These are phyloP conservation scores for Gryllus bimaculatus DNA, from an alignment of 1,140 invertebrate genomes.

Conservation along the genomic window DNA sequence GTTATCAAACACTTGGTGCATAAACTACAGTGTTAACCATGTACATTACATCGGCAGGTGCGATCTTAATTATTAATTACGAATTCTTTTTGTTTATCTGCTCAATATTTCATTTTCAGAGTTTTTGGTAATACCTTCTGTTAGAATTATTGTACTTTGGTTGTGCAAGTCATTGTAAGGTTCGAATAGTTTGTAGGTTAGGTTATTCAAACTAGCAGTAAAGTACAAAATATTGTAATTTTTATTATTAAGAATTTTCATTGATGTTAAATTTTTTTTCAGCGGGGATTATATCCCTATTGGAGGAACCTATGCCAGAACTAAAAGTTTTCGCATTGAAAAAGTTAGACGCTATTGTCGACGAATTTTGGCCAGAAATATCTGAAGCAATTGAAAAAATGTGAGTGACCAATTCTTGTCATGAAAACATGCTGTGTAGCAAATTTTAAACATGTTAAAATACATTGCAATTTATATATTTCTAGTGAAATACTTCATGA, in stretches of 20 bases:
- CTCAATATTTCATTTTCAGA: constrained; percentile 7
- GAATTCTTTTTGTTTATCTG: not conserved
- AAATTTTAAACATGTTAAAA: not conserved
- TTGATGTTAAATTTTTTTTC: constrained; percentile 34
- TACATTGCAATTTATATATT: constrained; percentile 10
- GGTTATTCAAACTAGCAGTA: not conserved
- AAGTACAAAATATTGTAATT: too few relatives aligned
- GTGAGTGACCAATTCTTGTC: constrained; percentile 38
- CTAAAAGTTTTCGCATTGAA: constrained; percentile 86
- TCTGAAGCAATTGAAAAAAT: constrained; percentile 97
- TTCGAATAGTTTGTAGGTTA: not conserved
- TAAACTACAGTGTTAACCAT: not conserved
- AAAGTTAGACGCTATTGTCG: constrained; percentile 87
- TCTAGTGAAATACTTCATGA: constrained; percentile 87
- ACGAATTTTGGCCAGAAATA: constrained; percentile 98
- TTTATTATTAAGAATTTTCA: not conserved
- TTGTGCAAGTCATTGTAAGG: constrained; percentile 12
- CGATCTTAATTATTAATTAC: not conserved
- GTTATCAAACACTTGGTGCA: constrained; percentile 14
- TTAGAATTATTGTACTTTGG: constrained; percentile 11
- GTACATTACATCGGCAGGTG: not conserved
- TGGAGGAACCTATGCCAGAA: constrained; percentile 88
- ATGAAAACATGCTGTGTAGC: not conserved
- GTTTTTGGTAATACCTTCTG: not conserved
- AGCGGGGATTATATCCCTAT: constrained; percentile 89